Base-by-base conservation (phyloP, 2,888 invertebrate genomes). In the Leptinotarsa rubiginosa region DNA sequence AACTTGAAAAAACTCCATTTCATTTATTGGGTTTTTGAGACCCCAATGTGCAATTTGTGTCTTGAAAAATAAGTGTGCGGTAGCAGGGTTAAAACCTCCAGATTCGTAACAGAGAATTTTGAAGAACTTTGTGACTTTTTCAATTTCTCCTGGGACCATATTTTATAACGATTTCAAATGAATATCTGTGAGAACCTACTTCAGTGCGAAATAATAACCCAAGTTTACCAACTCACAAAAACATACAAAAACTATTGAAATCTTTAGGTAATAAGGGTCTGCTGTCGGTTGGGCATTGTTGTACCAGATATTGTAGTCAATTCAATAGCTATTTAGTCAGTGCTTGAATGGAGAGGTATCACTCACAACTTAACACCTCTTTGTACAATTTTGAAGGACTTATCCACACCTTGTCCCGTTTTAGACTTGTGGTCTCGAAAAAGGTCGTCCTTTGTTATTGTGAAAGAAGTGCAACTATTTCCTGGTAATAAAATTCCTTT, bases 301-400 rank as follows among this genome's bases (percentile, higher is more conserved):
- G 69, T 5, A 22, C 25, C 67, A 47, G 69, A 69, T 56, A 69
- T 56, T 69, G 47, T 56, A 7, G 47, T 47, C 41, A 56, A 41
- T 41, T 56, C 69, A 69, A 69, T 69, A 47, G 56, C 22, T 22
- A 69, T 31, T 56, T 56, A 20, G 56, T 56, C 56, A 56, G 69
- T 59, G 22, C 69, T 69, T 69, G 47, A 69, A 69, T 54, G 41
- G 69, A 52, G 69, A 54, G 69, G 72, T 69, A 70, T 64, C 71
- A 68, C 74, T 70, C 72, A 76, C 76, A 76, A 72, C 70, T 76
- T 72, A 72, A 76, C 76, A 74, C 76, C 68, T 74, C 59, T 68
- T 75, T 75, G 73, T 73, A 47, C 47, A 62, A 41, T 65, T 73
- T 59, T 66, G 69, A 70, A 73, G 72, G 70, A 62, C 69, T 69